Evolutionary conservation across 1,140 invertebrate genomes (phyloP).

Genomic region (Episyrphus balteatus): DNA sequence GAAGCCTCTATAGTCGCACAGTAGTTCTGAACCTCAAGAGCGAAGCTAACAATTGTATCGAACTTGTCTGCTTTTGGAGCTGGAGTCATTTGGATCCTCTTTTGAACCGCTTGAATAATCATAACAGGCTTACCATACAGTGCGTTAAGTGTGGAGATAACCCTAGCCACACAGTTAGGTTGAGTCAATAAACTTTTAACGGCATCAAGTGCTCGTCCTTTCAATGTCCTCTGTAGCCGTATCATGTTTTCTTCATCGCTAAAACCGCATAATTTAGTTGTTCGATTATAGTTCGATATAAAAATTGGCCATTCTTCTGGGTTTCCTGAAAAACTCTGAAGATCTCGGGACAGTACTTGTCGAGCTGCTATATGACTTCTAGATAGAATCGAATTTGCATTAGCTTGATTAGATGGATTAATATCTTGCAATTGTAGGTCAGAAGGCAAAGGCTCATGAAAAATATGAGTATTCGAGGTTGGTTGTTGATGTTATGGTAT

Average conservation of each 20-base stretch:
- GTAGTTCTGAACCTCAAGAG: slow-evolving; percentile 1
- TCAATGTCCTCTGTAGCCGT: slow-evolving; percentile 1
- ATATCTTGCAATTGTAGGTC: no score
- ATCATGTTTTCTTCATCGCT: slow-evolving; percentile 3
- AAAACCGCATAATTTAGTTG: slow-evolving; percentile 2
- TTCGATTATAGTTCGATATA: slow-evolving; percentile 1
- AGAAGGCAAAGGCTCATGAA: no score
- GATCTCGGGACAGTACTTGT: slow-evolving; percentile 1
- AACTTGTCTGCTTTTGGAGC: neutral
- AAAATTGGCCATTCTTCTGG: slow-evolving; percentile 5
- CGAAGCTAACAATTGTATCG: slow-evolving; percentile 2
- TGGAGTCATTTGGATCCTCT: neutral
- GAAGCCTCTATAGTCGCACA: slow-evolving; percentile 2
- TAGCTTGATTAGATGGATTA: no score
- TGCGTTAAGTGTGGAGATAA: neutral
- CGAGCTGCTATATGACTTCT: slow-evolving; percentile 1
- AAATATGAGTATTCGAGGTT: no score
- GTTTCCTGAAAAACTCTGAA: slow-evolving; percentile 1
- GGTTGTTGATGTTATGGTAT: no score
- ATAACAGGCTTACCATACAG: neutral
- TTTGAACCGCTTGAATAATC: neutral
- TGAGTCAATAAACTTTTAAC: neutral
- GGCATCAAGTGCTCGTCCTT: neutral
- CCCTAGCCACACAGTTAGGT: neutral
- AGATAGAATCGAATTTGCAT: no score